phyloP scores from a whole-genome alignment of 1,140 invertebrate genomes.

The Panonychus citri region DNA sequence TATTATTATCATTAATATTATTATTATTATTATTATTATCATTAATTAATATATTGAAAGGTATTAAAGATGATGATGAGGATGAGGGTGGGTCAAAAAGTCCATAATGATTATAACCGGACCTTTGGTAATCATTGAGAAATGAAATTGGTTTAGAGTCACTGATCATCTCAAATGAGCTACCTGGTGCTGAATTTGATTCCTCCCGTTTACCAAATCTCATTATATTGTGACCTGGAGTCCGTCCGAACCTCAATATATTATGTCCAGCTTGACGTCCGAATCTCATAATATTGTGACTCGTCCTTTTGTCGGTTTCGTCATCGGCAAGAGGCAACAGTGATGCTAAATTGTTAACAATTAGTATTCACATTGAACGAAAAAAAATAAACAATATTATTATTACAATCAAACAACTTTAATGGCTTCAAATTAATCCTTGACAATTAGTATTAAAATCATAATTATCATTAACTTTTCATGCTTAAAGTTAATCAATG shows the following conservation, averaged over 20 bases:
- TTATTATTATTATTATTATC: no score
- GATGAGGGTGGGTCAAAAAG: not conserved
- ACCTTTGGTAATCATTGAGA: not conserved
- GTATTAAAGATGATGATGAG: not conserved
- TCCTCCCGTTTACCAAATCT: constrained; percentile 9
- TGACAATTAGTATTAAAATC: no score
- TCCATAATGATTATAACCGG: not conserved
- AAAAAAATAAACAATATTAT: no score
- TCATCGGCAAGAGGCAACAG: not conserved
- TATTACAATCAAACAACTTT: no score
- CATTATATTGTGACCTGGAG: constrained; percentile 11
- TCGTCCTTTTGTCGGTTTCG: not conserved
- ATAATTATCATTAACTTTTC: no score
- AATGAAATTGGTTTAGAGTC: no score
- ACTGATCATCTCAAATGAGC: not conserved
- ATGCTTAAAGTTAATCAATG: no score
- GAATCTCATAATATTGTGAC: constrained; percentile 1
- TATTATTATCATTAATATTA: no score
- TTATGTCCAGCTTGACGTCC: constrained; percentile 2
- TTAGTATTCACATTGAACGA: no score
- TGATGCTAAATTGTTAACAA: no score
- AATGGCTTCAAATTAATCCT: no score
- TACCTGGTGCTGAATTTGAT: not conserved
- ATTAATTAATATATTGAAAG: not conserved
- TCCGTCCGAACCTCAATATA: constrained; percentile 16